These are phyloP conservation scores for Diplosoma virens DNA, from an alignment of 23 tunicate genomes.

Conservation along the genomic window DNA sequence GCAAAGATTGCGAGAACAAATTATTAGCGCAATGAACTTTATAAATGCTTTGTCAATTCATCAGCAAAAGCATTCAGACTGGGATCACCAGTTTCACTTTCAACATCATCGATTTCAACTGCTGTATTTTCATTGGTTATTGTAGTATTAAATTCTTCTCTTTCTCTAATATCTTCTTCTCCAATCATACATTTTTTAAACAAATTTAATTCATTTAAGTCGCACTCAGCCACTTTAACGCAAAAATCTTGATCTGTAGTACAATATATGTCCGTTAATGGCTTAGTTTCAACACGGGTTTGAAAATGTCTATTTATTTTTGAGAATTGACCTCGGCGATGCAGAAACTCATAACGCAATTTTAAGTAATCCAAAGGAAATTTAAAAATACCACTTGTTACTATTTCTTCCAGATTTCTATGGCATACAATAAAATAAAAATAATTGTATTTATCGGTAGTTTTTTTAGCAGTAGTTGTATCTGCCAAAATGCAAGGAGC, in stretches of 20 bases:
- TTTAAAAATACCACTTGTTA: slow-evolving; percentile 14
- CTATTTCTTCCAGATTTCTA: slow-evolving; percentile 14
- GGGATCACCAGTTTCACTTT: not conserved
- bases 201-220: slow-evolving; percentile 21
- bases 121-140: not conserved
- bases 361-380: slow-evolving; percentile 15
- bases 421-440: slow-evolving; percentile 31
- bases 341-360: slow-evolving; percentile 40
- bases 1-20: no score
- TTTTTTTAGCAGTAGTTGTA: not conserved
- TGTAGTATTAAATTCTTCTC: not conserved
- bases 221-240: slow-evolving; percentile 41
- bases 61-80: not conserved
- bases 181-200: slow-evolving; percentile 27
- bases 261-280: slow-evolving; percentile 36
- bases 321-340: slow-evolving; percentile 60
- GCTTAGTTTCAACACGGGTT: slow-evolving; percentile 38
- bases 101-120: not conserved
- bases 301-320: slow-evolving; percentile 26
- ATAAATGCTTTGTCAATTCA: not conserved
- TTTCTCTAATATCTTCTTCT: not conserved
- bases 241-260: slow-evolving; percentile 42
- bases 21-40: no score
- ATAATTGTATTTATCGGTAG: slow-evolving; percentile 33
- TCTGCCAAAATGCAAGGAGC: slow-evolving; percentile 9